A percentile compares a stretch with the other conserved stretches of the same genome.
These are phyloP conservation scores for Mus spretus DNA, from an alignment of 2,797 vertebrate genomes.

Conservation along the genomic window DNA sequence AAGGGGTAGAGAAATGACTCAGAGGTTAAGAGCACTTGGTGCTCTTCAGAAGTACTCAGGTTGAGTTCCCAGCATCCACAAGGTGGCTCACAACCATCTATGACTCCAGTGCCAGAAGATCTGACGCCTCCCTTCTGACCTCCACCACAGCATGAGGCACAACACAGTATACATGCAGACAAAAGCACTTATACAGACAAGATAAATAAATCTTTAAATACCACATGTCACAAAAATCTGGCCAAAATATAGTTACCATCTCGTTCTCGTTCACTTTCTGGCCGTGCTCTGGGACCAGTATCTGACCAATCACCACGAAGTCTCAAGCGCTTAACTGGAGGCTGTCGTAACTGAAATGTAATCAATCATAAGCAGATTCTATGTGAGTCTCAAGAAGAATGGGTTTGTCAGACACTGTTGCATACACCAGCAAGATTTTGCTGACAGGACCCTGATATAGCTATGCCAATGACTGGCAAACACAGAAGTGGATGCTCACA, in stretches of 20 bases:
- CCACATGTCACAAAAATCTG: neutral
- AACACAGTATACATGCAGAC: neutral
- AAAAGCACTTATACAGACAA: neutral
- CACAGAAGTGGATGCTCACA: no score
- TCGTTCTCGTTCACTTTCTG: slow-evolving; percentile 97
- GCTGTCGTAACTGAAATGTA: slow-evolving; percentile 93
- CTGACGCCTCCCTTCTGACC: neutral
- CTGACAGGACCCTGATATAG: no score
- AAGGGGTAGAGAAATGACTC: neutral
- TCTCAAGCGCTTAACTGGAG: slow-evolving; percentile 97
- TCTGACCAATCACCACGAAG: slow-evolving; percentile 99
- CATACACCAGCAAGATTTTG: no score
- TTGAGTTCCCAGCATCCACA: neutral
- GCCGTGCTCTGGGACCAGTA: slow-evolving; percentile 97
- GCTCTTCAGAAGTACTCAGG: neutral
- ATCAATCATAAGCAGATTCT: slow-evolving; percentile 52
- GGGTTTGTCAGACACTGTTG: neutral
- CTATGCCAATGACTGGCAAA: no score
- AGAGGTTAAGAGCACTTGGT: neutral
- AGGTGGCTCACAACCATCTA: neutral
- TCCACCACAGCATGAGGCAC: neutral
- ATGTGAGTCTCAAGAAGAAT: slow-evolving; percentile 36
- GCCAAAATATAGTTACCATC: slow-evolving; percentile 91
- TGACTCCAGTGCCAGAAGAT: neutral
- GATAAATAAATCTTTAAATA: slow-evolving; percentile 11